Percentiles rank a stretch among this genome's conserved stretches.
Evolutionary conservation across 2,113 vertebrate genomes (phyloP).

Genomic region (Trematomus loennbergii): DNA sequence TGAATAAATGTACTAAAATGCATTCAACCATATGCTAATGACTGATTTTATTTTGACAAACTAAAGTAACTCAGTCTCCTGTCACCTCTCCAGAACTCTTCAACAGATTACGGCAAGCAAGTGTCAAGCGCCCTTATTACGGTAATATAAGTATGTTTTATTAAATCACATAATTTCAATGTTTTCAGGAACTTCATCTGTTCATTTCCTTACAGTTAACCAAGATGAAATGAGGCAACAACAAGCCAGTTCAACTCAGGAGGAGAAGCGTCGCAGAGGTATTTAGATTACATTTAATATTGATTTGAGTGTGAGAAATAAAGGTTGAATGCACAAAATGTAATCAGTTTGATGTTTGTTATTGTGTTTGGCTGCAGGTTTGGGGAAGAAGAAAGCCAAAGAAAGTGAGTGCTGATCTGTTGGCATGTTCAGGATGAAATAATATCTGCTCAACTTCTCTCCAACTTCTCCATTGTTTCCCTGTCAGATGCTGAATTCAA

Average conservation of each 20-base stretch:
- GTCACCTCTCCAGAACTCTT: conserved; percentile 56
- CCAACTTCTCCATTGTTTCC: conserved; percentile 15
- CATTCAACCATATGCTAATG: too few relatives aligned
- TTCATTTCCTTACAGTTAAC: conserved; percentile 60
- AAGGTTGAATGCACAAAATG: too few relatives aligned
- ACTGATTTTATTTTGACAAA: background rate
- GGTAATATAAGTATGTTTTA: conserved; percentile 55
- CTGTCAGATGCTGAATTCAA: conserved; percentile 60
- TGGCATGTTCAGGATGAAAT: background rate
- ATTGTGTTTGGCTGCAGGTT: conserved; percentile 22
- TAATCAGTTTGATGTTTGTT: background rate
- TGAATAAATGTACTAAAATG: too few relatives aligned
- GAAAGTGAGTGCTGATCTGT: conserved; percentile 56
- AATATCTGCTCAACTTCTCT: conserved; percentile 9
- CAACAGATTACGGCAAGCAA: conserved; percentile 62
- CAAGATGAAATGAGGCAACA: conserved; percentile 53
- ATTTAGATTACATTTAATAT: background rate
- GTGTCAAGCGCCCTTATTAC: conserved; percentile 62
- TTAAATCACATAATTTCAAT: background rate
- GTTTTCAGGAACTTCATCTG: background rate
- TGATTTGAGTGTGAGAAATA: background rate
- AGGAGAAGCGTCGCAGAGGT: conserved; percentile 25
- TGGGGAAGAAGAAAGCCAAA: conserved; percentile 46
- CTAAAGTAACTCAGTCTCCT: conserved; percentile 3
- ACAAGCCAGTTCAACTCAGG: conserved; percentile 3